Evolutionary conservation across 2,888 invertebrate genomes (phyloP), one percentile per base, ranked within the genome.

Genomic region (Polylopha cassiicola): DNA sequence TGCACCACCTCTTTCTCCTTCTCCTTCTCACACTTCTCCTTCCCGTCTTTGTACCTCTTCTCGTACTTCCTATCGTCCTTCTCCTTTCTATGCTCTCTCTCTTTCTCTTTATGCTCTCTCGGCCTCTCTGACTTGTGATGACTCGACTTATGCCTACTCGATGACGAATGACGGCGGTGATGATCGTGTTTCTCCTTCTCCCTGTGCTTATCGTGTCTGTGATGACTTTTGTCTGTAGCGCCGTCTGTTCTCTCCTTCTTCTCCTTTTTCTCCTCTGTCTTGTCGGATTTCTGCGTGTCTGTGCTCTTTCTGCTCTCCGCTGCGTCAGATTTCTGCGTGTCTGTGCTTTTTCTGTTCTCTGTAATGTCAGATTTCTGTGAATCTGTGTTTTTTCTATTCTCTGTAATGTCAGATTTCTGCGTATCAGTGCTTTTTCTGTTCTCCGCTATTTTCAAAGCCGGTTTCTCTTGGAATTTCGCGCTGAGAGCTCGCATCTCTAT

Each of bases 401-500:
- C 15, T 1, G 54, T 37, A 44, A 73, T 71, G 0, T 68, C 73
- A 2, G 53, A 26, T 37, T 68, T 76, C 39, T 70, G 73, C 1
- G 57, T 55, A 1, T 82, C 82, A 4, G 67, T 58, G 30, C 76
- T 80, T 43, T 82, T 82, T 18, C 76, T 67, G 26, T 50, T 65
- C 9, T 69, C 65, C 0, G 68, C 50, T 33, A 81, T 61, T 44
- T 79, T 81, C 1, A 76, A 48, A 0, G 73, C 65, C 0, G 80
- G 58, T 43, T 81, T 80, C 6, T 81, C 74, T 45, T 76, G 75
- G 47, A 78, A 82, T 41, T 82, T 82, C 0, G 79, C 73, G 44
- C 84, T 82, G 0, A 86, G 53, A 0, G 86, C 84, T 51, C 86
- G 58, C 86, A 86, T 86, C 46, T 86, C 86, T 28, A 86, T 86